These are phyloP conservation scores for Bellardia bayeri DNA, from an alignment of 2,888 invertebrate species.

Conservation along the genomic window DNA sequence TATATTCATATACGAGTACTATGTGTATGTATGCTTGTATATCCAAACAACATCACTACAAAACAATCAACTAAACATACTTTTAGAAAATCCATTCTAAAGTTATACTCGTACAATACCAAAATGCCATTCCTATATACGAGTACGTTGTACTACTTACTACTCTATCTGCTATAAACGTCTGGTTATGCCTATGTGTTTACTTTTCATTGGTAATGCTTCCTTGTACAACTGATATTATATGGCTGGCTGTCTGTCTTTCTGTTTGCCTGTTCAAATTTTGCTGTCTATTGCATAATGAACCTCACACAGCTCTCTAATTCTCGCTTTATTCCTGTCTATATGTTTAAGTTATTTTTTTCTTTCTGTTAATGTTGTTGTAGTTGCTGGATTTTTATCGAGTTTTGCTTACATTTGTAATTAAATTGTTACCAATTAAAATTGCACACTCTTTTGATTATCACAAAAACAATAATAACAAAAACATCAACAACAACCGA, in stretches of 20 bases:
- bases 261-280: constrained; percentile 61
- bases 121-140: not conserved
- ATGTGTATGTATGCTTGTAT: too few species aligned
- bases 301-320: constrained; percentile 62
- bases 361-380: constrained; percentile 23
- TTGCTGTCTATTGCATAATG: constrained; percentile 67
- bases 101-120: not conserved
- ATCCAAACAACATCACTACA: not conserved
- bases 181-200: constrained; percentile 62
- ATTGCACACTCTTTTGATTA: constrained; percentile 84
- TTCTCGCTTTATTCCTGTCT: constrained; percentile 66
- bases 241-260: constrained; percentile 50
- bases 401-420: constrained; percentile 78
- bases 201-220: constrained; percentile 67
- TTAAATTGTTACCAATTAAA: constrained; percentile 83
- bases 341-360: not conserved
- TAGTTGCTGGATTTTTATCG: constrained; percentile 45
- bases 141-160: not conserved
- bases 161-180: not conserved
- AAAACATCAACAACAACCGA: constrained; percentile 13
- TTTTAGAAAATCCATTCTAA: constrained; percentile 52
- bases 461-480: constrained; percentile 76
- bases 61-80: constrained; percentile 48
- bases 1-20: not conserved
- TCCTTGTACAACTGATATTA: constrained; percentile 9